These are phyloP conservation scores for Habroteleia sp. DNA, from an alignment of 2,888 invertebrate species.

Conservation along the genomic window DNA sequence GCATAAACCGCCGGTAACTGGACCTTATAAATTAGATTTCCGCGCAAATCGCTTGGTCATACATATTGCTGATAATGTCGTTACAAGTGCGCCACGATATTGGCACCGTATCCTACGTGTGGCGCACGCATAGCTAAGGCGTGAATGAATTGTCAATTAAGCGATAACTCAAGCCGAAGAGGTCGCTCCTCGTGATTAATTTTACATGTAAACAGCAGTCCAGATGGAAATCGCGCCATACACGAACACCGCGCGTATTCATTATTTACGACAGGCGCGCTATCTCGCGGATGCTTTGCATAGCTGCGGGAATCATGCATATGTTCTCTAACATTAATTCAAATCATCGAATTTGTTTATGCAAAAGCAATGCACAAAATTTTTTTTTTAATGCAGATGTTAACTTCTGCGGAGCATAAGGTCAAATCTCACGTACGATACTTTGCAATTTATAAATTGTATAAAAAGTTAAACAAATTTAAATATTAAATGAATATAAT, in stretches of 20 bases:
- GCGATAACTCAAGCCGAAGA: slow-evolving; percentile 42
- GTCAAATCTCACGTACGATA: too few species aligned
- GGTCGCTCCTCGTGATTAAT: slow-evolving; percentile 36
- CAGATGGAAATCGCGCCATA: slow-evolving; percentile 18
- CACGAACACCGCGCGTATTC: neutral
- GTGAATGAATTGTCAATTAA: slow-evolving; percentile 49
- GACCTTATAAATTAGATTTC: slow-evolving; percentile 48
- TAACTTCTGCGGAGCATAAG: too few species aligned
- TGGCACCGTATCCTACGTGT: slow-evolving; percentile 34
- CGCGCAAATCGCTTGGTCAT: slow-evolving; percentile 6
- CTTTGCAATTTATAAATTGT: too few species aligned
- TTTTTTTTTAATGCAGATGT: too few species aligned
- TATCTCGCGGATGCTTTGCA: slow-evolving; percentile 9
- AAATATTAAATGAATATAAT: too few species aligned
- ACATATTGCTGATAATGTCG: slow-evolving; percentile 25
- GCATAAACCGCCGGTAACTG: slow-evolving; percentile 16
- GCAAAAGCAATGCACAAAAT: too few species aligned
- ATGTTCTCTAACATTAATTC: neutral
- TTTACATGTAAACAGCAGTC: slow-evolving; percentile 28
- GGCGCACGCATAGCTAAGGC: slow-evolving; percentile 23
- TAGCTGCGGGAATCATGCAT: slow-evolving; percentile 2
- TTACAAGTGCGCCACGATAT: slow-evolving; percentile 33
- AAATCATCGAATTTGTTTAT: neutral
- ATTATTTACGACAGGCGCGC: slow-evolving; percentile 18
- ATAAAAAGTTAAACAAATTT: too few species aligned